Conservation (phyloP, 1,140 invertebrate species). For the Geopemphigus sp. region DNA sequence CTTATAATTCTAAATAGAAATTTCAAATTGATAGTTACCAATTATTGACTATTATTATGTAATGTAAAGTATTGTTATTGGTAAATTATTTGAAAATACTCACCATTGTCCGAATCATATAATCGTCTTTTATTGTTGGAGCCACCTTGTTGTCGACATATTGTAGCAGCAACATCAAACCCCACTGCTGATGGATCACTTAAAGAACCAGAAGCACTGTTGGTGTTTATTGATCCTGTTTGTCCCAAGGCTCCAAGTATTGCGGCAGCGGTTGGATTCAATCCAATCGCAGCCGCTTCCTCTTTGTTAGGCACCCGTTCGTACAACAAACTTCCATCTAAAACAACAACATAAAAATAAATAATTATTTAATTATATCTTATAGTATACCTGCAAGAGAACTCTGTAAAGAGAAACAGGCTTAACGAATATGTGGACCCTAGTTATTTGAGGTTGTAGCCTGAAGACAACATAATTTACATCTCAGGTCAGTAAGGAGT, state of each 20-base stretch:
- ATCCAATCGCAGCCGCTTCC: slow-evolving; percentile 57
- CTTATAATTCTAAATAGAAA: too few relatives aligned
- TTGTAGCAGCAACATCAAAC: not conserved
- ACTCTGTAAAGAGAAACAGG: too few relatives aligned
- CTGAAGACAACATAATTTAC: too few relatives aligned
- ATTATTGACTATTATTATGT: not conserved
- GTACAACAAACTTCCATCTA: slow-evolving; percentile 80
- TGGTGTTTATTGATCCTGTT: not conserved
- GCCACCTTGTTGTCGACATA: slow-evolving; percentile 5
- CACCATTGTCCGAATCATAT: not conserved
- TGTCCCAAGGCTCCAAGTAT: slow-evolving; percentile 53
- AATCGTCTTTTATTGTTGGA: not conserved
- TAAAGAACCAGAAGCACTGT: not conserved
- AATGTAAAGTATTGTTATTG: not conserved
- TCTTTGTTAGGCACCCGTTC: slow-evolving; percentile 78
- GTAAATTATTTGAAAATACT: not conserved
- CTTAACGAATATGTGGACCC: too few relatives aligned
- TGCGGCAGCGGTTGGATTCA: slow-evolving; percentile 58
- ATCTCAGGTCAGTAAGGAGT: too few relatives aligned
- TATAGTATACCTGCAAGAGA: too few relatives aligned
- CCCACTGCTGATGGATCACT: not conserved
- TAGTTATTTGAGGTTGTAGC: too few relatives aligned
- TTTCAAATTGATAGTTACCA: too few relatives aligned
- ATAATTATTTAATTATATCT: too few relatives aligned
- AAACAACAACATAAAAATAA: too few relatives aligned